phyloP scores from a whole-genome alignment of 2,113 vertebrate genomes.

The Helogale parvula region DNA sequence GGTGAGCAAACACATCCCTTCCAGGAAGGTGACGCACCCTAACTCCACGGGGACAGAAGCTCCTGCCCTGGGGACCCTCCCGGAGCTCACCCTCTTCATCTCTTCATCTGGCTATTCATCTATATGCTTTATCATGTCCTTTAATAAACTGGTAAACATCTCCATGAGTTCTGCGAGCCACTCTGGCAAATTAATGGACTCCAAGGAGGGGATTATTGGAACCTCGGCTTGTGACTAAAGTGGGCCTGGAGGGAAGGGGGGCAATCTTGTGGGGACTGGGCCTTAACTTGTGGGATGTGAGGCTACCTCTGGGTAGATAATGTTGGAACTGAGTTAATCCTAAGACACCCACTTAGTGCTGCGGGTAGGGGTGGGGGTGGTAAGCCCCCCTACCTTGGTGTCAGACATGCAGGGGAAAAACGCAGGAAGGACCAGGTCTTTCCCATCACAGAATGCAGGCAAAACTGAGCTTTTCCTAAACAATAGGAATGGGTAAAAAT shows the following conservation, averaged over 20 bases:
- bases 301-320: not conserved
- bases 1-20: not conserved
- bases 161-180: not conserved
- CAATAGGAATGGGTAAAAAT: not conserved
- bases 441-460: not conserved
- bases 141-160: not conserved
- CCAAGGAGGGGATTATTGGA: not conserved
- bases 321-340: not conserved
- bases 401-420: not conserved
- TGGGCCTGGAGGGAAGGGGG: too few relatives aligned
- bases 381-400: not conserved
- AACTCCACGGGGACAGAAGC: not conserved
- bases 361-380: too few relatives aligned
- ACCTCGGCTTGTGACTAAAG: not conserved
- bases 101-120: not conserved
- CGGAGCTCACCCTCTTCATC: not conserved
- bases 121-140: not conserved
- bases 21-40: not conserved
- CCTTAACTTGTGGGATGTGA: not conserved
- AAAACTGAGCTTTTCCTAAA: not conserved
- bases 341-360: not conserved
- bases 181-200: not conserved
- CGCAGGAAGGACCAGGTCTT: not conserved
- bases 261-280: not conserved
- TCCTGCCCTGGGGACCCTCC: not conserved